Base-by-base conservation (phyloP, 53 echinoderm and acorn worm genomes). In the Zoroaster sp. region DNA sequence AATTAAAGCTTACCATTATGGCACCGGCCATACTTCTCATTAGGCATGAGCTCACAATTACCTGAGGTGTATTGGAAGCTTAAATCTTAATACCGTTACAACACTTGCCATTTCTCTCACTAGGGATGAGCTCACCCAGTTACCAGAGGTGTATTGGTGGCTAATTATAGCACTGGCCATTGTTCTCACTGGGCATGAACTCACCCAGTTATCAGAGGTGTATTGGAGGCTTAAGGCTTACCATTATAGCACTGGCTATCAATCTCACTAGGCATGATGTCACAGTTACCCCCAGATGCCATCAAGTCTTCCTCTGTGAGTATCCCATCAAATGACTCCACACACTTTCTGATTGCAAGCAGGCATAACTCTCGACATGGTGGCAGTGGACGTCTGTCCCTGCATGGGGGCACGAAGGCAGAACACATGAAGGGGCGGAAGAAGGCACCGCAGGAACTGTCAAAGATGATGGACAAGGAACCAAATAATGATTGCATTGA, bases 371-470 rank as follows among this genome's bases (percentile, higher is more conserved):
- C 81, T 10, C 81, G 81, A 40, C 81, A 81, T 17, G 81, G 81
- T 17, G 44, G 81, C 5, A 3, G 66, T 1, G 21, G 11, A n/a
- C n/a, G n/a, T 6, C 1, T 13, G 0, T 31, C 25, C 2, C 67
- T 18, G 17, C 81, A 81, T 0, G 81, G 81, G 5, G 81, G 81
- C 15, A 30, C 21, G 6, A 81, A 81, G 18, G 15, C 40, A 0
- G 81, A 41, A 41, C 81, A 81, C 81, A 81, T 66, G 66, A 81
- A 81, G 43, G 81, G 81, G 9, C 81, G 66, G 67, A 67, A 81
- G n/a, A 81, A 81, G 14, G 41, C 15, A 15, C 67, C 67, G 15
- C 81, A 81, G 43, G 25, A 3, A 25, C 66, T 81, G 37, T 67
- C 44, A 43, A 81, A 81, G 30, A 81, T 30, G 67, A 4, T n/a